These are phyloP conservation scores for Neosalanx taihuensis DNA, from an alignment of 2,797 vertebrate species.

Conservation along the genomic window DNA sequence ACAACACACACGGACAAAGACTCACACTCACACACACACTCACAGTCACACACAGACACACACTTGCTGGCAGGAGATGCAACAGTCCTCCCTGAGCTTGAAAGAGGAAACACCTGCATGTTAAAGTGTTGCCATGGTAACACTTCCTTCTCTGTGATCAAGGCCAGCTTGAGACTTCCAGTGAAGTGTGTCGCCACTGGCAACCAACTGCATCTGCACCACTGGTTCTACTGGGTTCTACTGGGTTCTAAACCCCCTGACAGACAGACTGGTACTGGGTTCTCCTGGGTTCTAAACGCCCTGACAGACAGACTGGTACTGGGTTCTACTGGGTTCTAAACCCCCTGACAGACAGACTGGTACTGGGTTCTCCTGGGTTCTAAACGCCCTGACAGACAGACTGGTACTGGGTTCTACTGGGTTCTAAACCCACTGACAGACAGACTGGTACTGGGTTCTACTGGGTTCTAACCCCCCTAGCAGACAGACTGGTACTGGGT, in stretches of 20 bases:
- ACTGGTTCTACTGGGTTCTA: slow-evolving; percentile 44
- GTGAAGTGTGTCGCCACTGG: slow-evolving; percentile 44
- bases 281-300: neutral
- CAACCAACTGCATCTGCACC: slow-evolving; percentile 34
- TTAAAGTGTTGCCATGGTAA: slow-evolving; percentile 64
- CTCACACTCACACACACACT: slow-evolving; percentile 9
- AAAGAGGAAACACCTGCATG: slow-evolving; percentile 66
- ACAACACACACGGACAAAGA: slow-evolving; percentile 15
- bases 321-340: neutral
- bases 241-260: slow-evolving; percentile 23
- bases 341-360: too few species aligned
- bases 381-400: too few species aligned
- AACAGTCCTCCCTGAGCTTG: slow-evolving; percentile 60
- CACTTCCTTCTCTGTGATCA: slow-evolving; percentile 61
- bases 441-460: too few species aligned
- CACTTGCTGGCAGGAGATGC: slow-evolving; percentile 59
- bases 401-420: too few species aligned
- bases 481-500: too few species aligned
- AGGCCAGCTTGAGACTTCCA: slow-evolving; percentile 47
- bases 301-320: neutral
- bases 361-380: too few species aligned
- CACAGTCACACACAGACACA: slow-evolving; percentile 41
- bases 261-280: slow-evolving; percentile 6
- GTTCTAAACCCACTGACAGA: too few species aligned
- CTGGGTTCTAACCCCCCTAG: too few species aligned